phyloP scores from a whole-genome alignment of 2,113 vertebrate species.

The Mastomys natalensis region DNA sequence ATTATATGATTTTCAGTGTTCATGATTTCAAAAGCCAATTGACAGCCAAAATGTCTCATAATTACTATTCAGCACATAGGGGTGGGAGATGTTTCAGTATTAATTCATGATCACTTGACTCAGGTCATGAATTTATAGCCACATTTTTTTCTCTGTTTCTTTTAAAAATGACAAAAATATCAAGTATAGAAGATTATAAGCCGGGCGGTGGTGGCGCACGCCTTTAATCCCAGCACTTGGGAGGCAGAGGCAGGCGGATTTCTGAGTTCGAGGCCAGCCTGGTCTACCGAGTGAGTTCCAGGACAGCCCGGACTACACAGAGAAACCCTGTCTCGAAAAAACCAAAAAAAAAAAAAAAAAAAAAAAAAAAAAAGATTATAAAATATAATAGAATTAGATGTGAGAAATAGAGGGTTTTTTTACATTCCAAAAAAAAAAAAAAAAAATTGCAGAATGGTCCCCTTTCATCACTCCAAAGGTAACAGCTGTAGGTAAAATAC shows the following conservation, averaged over 20 bases:
- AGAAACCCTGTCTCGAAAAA: too few relatives aligned
- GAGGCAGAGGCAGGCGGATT: too few relatives aligned
- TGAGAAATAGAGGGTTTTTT: neutral
- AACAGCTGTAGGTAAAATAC: slow-evolving; percentile 16
- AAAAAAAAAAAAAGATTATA: too few relatives aligned
- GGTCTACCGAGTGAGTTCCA: too few relatives aligned
- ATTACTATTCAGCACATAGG: neutral
- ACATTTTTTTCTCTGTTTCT: neutral
- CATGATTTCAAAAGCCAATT: slow-evolving; percentile 49
- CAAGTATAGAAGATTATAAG: slow-evolving; percentile 30
- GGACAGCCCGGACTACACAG: too few relatives aligned
- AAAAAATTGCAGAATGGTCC: neutral
- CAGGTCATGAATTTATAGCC: slow-evolving; percentile 19
- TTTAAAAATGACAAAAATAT: slow-evolving; percentile 49
- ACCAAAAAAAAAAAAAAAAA: too few relatives aligned
- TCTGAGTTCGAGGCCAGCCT: too few relatives aligned
- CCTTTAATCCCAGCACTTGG: too few relatives aligned
- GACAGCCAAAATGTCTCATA: neutral
- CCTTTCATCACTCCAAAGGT: neutral
- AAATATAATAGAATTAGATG: neutral
- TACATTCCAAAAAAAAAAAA: neutral
- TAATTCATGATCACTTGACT: slow-evolving; percentile 15
- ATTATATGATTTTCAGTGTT: neutral
- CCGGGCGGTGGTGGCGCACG: too few relatives aligned
- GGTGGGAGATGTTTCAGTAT: neutral